Evolutionary conservation across 23 tunicate species (phyloP), one percentile per base, ranked within the genome.

Genomic region (Ascidia mentula): DNA sequence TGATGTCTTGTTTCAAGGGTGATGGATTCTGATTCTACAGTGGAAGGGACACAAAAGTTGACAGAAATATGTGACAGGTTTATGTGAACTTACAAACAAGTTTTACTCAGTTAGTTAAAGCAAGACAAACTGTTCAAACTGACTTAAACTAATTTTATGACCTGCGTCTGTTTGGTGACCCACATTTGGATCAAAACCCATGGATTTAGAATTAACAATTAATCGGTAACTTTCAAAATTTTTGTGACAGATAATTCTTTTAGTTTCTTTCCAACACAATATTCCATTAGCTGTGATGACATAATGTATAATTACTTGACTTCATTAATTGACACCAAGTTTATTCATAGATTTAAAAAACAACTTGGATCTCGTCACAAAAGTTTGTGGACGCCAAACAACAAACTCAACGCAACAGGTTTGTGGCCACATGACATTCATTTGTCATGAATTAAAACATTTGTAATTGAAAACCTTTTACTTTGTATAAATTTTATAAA

Each of bases 1-100:
- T 42, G 15, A 42, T 9, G 59, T 12, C 13, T 53, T 69, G 26
- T 40, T 85, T 45, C 8, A 61, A 86, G 90, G 73, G 73, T 86
- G 8, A 82, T 86, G 37, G 78, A 86, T 9, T 39, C 82, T 32
- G 84, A 73, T 38, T 86, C 90, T n/a, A 79, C 90, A 30, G 90
- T 86, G 3, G 84, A 79, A 36, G 90, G 90, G 37, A 86, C 81
- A 9, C 59, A 86, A 77, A 78, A 60, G 35, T 40, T 85, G n/a
- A 70, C 72, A 59, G 45, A 80, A 6, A 31, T 89, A 18, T 79
- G 77, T 24, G 78, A 80, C 46, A 81, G 83, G 82, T 89, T n/a
- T n/a, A n/a, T n/a, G n/a, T n/a, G n/a, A n/a, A n/a, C n/a, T n/a
- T n/a, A n/a, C n/a, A n/a, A n/a, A n/a, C n/a, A n/a, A n/a, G n/a